These are phyloP conservation scores for Myiagra hebetior DNA, from an alignment of 2,113 vertebrate species.

Conservation along the genomic window DNA sequence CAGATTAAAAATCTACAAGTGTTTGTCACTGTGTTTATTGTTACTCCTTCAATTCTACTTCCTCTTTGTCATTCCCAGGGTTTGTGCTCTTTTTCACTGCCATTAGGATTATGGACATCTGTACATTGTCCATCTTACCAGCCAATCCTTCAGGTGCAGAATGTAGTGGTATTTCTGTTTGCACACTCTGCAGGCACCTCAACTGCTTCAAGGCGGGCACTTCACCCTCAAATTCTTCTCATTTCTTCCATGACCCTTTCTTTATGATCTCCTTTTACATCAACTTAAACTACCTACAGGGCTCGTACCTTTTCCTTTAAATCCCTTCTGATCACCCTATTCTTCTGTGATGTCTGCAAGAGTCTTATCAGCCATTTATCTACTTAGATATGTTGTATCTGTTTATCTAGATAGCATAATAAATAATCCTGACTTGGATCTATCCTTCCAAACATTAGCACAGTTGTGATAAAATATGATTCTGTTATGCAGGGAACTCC, in stretches of 20 bases:
- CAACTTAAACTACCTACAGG: background rate
- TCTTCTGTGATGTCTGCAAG: background rate
- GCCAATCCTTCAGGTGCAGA: background rate
- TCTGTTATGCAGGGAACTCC: background rate
- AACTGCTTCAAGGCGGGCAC: rapidly evolving
- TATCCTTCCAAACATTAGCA: background rate
- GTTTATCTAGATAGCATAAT: background rate
- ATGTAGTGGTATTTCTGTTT: background rate
- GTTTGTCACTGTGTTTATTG: background rate
- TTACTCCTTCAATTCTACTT: background rate
- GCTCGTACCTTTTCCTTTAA: background rate
- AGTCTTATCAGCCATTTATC: background rate
- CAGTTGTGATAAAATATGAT: background rate
- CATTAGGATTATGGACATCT: background rate
- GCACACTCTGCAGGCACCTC: background rate
- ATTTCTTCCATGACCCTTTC: background rate
- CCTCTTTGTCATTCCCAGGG: background rate
- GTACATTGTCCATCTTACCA: background rate
- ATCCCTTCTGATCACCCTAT: background rate
- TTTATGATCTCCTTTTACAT: background rate
- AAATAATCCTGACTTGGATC: background rate
- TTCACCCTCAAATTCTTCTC: background rate
- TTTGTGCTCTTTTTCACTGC: background rate
- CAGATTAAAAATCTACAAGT: background rate
- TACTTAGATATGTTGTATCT: background rate